Percentiles rank a stretch among this genome's conserved stretches.
These are phyloP conservation scores for Flexamia atlantica DNA, from an alignment of 2,888 invertebrate genomes.

Conservation along the genomic window DNA sequence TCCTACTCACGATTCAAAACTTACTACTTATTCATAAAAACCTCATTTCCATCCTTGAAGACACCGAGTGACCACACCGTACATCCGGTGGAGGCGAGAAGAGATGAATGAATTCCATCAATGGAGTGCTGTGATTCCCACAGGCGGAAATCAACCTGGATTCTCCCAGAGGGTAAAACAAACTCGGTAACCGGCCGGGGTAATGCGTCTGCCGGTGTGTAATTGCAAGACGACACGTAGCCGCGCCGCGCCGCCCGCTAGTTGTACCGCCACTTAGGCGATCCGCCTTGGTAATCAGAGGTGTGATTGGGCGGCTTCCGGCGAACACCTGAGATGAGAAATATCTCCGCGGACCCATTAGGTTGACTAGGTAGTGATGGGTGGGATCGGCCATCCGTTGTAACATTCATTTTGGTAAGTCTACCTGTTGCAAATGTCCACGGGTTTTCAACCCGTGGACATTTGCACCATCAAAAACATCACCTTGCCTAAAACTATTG, in stretches of 20 bases:
- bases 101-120: constrained; percentile 36
- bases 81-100: neutral
- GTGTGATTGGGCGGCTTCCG: constrained; percentile 26
- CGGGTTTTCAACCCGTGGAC: no score
- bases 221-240: constrained; percentile 38
- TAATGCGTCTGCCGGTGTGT: neutral
- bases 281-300: constrained; percentile 28
- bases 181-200: constrained; percentile 7
- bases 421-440: no score
- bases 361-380: neutral
- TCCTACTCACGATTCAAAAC: neutral
- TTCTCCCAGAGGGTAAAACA: constrained; percentile 37
- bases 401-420: no score
- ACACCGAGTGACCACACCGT: neutral
- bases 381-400: no score
- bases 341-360: constrained; percentile 10
- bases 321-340: neutral
- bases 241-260: constrained; percentile 18
- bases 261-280: constrained; percentile 40
- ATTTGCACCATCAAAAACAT: no score
- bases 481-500: no score
- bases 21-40: neutral
- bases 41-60: neutral
- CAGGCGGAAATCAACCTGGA: constrained; percentile 38
- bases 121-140: constrained; percentile 13